Base-by-base conservation (phyloP, 2,797 vertebrate species). In the Tenualosa thibaudeaui region DNA sequence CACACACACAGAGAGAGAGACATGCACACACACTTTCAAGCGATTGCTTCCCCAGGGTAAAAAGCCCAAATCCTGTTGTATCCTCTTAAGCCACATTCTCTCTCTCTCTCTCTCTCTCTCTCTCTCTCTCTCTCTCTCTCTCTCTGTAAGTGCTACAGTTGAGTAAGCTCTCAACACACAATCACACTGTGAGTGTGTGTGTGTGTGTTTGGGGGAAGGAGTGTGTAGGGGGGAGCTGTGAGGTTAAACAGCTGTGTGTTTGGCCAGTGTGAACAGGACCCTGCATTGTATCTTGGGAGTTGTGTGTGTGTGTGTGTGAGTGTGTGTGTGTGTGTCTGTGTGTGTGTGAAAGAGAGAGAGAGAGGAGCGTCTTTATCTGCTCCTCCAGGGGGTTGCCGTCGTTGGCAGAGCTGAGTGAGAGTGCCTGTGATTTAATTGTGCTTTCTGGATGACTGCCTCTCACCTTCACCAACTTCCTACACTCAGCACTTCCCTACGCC, bases 391-490 rank as follows among this genome's bases (percentile, higher is more conserved):
- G 88, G 87, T 62, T 37, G 43, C 83, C 81, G 85, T 49, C 85
- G 85, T 90, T 89, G 87, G 86, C 56, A 71, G 82, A 78, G 60
- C 58, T 81, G 81, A 78, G 62, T 51, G 83, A 62, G 86, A 62
- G 86, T 83, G 86, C 89, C 90, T 91, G 85, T 88, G 91, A 94
- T 94, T 95, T 95, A 95, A 95, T 94, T 95, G 93, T 92, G 90
- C 92, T 93, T 94, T 95, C 91, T 87, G 93, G 92, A 93, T 94
- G 94, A 92, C 92, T 94, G 92, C 85, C 87, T 94, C 90, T 95
- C 91, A 93, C 93, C 93, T 95, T 95, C 92, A 92, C 83, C 60
- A 85, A 81, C 84, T 88, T 84, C 71, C 83, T 65, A 54, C 86
- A 84, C 86, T 88, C 88, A 87, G 88, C 87, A 87, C 68, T 82